Evolutionary conservation across 1,140 invertebrate genomes (phyloP).

Genomic region (Drosophila paulistorum): DNA sequence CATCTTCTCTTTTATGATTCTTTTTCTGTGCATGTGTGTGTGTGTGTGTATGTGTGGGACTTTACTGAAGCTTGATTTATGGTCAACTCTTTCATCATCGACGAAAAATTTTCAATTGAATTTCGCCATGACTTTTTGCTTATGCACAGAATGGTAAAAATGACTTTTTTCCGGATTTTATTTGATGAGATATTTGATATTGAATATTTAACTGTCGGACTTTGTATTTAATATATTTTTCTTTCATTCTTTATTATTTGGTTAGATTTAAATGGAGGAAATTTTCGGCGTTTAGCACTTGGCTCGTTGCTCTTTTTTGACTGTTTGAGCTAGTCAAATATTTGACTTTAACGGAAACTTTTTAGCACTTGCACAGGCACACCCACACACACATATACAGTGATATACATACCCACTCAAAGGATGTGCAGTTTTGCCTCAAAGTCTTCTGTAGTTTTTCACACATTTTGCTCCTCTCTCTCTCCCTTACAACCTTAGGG

Average conservation of each 20-base stretch:
- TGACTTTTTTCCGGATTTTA: not conserved
- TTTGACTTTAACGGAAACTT: constrained; percentile 11
- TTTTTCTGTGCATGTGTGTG: not conserved
- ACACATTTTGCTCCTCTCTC: not conserved
- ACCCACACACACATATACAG: not conserved
- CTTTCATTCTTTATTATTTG: constrained; percentile 8
- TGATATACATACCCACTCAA: not conserved
- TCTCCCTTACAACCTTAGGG: not conserved
- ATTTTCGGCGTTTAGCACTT: not conserved
- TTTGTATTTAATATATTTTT: constrained; percentile 6
- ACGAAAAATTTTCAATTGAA: constrained; percentile 41
- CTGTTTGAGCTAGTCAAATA: constrained; percentile 12
- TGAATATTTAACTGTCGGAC: not conserved
- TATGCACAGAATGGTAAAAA: not conserved
- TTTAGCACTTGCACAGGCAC: not conserved
- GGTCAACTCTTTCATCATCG: constrained; percentile 26
- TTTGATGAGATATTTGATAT: not conserved
- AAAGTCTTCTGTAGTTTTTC: constrained; percentile 9
- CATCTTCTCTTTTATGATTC: constrained; percentile 46
- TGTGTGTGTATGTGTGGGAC: not conserved
- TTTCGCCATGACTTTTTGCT: constrained; percentile 6
- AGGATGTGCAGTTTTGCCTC: constrained; percentile 2
- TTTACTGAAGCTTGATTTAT: constrained; percentile 37
- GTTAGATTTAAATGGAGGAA: not conserved
- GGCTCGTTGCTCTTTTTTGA: not conserved